These are phyloP conservation scores for Nipponacmea schrenckii DNA, from an alignment of 2,888 invertebrate genomes.

Conservation along the genomic window DNA sequence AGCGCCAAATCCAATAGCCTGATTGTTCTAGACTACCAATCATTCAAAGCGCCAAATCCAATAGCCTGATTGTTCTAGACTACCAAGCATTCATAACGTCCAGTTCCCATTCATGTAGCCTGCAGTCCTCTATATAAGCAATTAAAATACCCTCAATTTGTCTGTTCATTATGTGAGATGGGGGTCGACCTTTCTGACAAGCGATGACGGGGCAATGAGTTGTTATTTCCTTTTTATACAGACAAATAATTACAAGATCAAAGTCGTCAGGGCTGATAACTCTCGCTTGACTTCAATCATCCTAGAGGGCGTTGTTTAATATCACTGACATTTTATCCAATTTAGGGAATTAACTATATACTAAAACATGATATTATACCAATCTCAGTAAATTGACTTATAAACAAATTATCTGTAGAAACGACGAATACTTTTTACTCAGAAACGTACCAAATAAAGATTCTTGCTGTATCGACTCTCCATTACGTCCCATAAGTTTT, in stretches of 20 bases:
- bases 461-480: too few relatives aligned
- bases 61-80: too few relatives aligned
- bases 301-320: background rate
- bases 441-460: too few relatives aligned
- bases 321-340: background rate
- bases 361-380: too few relatives aligned
- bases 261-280: background rate
- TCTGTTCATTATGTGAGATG: background rate
- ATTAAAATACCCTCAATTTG: slow-evolving; percentile 7
- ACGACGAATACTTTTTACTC: too few relatives aligned
- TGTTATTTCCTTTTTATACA: slow-evolving; percentile 3
- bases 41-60: too few relatives aligned
- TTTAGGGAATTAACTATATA: background rate
- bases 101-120: background rate
- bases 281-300: background rate
- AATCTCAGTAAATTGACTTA: too few relatives aligned
- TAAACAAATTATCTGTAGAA: too few relatives aligned
- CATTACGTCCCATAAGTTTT: too few relatives aligned
- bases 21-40: too few relatives aligned
- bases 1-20: too few relatives aligned
- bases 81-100: too few relatives aligned
- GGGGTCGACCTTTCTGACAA: slow-evolving; percentile 7
- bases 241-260: background rate
- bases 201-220: slow-evolving; percentile 2
- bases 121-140: background rate